Evolutionary conservation across 1,140 invertebrate species (phyloP).

Genomic region (Drosophila tristis): DNA sequence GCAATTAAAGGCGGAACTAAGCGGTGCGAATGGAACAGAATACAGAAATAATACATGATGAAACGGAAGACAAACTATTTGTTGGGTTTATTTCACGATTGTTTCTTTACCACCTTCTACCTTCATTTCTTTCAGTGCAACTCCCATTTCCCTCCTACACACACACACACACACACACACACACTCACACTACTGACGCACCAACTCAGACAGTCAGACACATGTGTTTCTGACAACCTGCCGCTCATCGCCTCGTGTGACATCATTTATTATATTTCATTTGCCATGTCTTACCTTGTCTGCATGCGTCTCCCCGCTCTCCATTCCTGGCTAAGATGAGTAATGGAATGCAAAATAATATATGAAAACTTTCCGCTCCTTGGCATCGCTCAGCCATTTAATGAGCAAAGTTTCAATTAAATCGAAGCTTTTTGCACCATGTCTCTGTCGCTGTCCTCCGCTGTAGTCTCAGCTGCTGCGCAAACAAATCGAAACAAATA

Average conservation of each 20-base stretch:
- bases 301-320: slow-evolving; percentile 11
- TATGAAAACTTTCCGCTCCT: slow-evolving; percentile 41
- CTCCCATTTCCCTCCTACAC: not conserved
- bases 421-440: slow-evolving; percentile 55
- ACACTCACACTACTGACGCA: not conserved
- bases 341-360: slow-evolving; percentile 57
- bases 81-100: not conserved
- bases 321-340: slow-evolving; percentile 26
- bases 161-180: no score
- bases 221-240: slow-evolving; percentile 79
- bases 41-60: no score
- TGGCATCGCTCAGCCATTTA: slow-evolving; percentile 58
- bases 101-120: not conserved
- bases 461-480: slow-evolving; percentile 48
- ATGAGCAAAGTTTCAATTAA: slow-evolving; percentile 81
- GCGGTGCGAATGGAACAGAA: no score
- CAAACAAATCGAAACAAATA: slow-evolving; percentile 75
- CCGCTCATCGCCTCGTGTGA: slow-evolving; percentile 56
- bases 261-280: slow-evolving; percentile 82
- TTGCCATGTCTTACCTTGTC: slow-evolving; percentile 62
- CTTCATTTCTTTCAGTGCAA: not conserved
- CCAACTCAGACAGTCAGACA: slow-evolving; percentile 35
- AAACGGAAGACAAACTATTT: no score
- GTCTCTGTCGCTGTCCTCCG: not conserved
- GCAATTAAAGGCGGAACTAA: no score